Conservation (phyloP, 2,113 vertebrate species). For the Perognathus longimembris region DNA sequence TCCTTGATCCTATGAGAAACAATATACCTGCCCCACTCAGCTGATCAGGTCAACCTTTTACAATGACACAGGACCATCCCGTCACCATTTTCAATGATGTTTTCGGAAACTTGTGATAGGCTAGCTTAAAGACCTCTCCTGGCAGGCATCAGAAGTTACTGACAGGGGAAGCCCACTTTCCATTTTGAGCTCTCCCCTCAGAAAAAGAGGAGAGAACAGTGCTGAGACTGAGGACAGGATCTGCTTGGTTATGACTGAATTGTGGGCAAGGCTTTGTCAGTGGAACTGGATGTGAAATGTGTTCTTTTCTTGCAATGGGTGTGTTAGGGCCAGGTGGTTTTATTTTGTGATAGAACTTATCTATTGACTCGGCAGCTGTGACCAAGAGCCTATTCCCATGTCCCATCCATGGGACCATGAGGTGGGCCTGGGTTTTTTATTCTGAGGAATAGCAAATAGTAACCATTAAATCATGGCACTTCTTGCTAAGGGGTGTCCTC, state of each 20-base stretch:
- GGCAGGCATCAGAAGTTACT: not conserved
- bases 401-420: not conserved
- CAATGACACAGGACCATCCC: conserved; percentile 43
- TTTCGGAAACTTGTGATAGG: not conserved
- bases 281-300: conserved; percentile 54
- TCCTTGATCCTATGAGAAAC: conserved; percentile 62
- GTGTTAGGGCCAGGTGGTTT: conserved; percentile 54
- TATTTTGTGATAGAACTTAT: conserved; percentile 63
- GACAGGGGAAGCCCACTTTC: conserved; percentile 48
- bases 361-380: conserved; percentile 46
- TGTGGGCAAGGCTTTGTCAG: not conserved
- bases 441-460: not conserved
- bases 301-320: conserved; percentile 56
- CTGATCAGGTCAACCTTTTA: conserved; percentile 14
- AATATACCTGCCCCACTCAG: conserved; percentile 64
- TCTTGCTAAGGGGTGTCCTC: not conserved
- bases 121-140: not conserved
- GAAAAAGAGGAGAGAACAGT: not conserved
- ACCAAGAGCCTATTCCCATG: conserved; percentile 38
- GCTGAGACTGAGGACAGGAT: not conserved
- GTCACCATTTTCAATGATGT: not conserved
- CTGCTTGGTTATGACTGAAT: conserved; percentile 28
- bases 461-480: not conserved
- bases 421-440: not conserved
- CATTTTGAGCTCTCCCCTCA: not conserved